Base-by-base conservation (phyloP, 2,113 vertebrate species). In the Myodes glareolus region DNA sequence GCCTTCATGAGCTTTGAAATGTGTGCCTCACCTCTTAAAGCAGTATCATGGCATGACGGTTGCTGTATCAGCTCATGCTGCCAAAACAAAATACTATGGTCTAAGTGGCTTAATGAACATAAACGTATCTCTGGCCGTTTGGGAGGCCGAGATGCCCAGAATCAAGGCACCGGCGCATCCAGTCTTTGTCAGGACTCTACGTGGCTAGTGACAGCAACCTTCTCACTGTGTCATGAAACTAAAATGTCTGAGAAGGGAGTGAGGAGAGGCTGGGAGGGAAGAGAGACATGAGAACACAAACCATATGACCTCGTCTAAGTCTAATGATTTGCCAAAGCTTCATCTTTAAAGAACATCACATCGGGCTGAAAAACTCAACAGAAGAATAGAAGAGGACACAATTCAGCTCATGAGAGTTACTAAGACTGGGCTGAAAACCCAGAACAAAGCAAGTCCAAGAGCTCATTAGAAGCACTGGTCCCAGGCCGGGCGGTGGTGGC, bases 401-500 rank as follows among this genome's bases (percentile, higher is more conserved):
- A 55, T 45, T 67, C 55, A 72, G 11, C 23, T 45, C 31, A 39
- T 45, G 12, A 0, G 47, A 55, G 17, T 73, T 87, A 96, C 80
- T 94, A 94, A 78, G 45, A 76, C 17, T 42, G 63, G n/a, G 19
- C 67, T 77, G 68, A 95, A 93, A 95, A 94, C 67, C 65, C 19
- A 81, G 36, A 70, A 61, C 14, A 94, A 91, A 92, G 25, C 42
- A 96, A 94, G 39, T 27, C 61, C 76, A 75, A 86, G 47, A 91
- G 19, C 42, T 19, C 5, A 39, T 80, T 36, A 88, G 33, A 81
- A 45, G 45, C 10, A 65, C 19, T 36, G 31, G 42, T 81, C 45
- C 19, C 45, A 36, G 55, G 55, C 17, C 1, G 0, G 55, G 55
- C 55, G 0, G 17, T 58, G 55, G 55, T 19, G 55, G 17, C 5